Evolutionary conservation across 2,113 vertebrate species (phyloP), one percentile per base, ranked within the genome.

Genomic region (Myotis brandtii): DNA sequence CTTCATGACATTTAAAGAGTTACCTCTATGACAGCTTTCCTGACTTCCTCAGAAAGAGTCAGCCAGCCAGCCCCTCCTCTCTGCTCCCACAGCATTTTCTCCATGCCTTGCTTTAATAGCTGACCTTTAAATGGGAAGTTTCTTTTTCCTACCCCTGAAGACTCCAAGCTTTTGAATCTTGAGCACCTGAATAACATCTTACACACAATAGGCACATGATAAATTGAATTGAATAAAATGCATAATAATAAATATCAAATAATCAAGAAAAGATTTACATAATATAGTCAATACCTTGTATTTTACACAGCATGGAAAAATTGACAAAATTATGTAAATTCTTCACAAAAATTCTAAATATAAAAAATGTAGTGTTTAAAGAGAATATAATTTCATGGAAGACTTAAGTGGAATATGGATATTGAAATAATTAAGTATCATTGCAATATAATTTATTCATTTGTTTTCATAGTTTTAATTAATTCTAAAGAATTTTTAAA

Each of bases 371-470:
- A 54, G 30, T 76, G 54, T 17, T 70, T 81, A 75, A 88, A 48
- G n/a, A 17, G 2, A 32, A 76, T 59, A 59, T 27, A 70, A 64
- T 77, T 84, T 70, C 52, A 27, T 9, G 11, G 30, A 77, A 93
- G 70, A 83, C 37, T 91, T 21, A 82, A 62, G 2, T 62, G 0
- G 5, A 88, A 77, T 62, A 77, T 17, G 5, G 23, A 64, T 79
- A 64, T 76, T 46, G 32, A 75, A 87, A 94, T 93, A 94, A 70
- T 62, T 75, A 32, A 84, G 21, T 52, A 93, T 43, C 12, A 67
- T 67, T 87, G 54, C 54, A 87, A 76, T 11, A 75, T 48, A 92
- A 87, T n/a, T 66, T 25, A 48, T n/a, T 86, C 34, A 54, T 70
- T 43, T 72, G 56, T 69, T 67, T 82, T 76, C 37, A 48, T n/a